Conservation (phyloP, 2,113 vertebrate genomes). For the Mus spicilegus region DNA sequence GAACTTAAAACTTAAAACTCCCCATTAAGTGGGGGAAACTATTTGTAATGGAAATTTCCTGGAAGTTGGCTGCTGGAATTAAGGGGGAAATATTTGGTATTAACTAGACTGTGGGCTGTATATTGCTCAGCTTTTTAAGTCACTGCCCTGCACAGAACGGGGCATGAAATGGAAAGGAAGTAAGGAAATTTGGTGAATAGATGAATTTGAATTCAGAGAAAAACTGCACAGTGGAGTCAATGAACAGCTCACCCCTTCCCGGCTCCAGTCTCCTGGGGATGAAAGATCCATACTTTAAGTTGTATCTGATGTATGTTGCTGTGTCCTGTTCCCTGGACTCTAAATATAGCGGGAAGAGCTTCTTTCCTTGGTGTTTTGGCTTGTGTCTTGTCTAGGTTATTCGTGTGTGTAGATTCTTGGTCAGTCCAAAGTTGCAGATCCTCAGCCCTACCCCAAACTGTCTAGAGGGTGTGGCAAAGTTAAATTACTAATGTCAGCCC, state of each 20-base stretch:
- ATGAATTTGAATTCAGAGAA: constrained; percentile 37
- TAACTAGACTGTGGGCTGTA: constrained; percentile 8
- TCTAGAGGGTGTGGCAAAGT: background rate
- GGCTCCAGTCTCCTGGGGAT: background rate
- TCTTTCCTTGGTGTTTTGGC: background rate
- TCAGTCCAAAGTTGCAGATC: background rate
- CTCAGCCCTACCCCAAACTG: background rate
- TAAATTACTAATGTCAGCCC: background rate
- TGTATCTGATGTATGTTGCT: background rate
- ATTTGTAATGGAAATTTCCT: constrained; percentile 61
- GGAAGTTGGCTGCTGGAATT: constrained; percentile 59
- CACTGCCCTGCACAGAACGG: background rate
- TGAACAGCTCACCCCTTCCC: background rate
- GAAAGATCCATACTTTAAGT: background rate
- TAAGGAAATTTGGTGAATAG: background rate
- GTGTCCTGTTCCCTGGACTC: background rate
- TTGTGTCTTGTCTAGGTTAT: background rate
- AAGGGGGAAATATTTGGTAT: background rate
- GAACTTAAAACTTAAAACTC: constrained; percentile 61
- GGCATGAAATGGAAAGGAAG: background rate
- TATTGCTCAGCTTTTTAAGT: background rate
- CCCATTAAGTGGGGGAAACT: background rate
- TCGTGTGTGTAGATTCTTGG: background rate
- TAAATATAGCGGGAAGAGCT: background rate
- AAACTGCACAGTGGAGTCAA: background rate